Evolutionary conservation across 2,888 invertebrate genomes (phyloP).

Genomic region (Malachius bipustulatus): DNA sequence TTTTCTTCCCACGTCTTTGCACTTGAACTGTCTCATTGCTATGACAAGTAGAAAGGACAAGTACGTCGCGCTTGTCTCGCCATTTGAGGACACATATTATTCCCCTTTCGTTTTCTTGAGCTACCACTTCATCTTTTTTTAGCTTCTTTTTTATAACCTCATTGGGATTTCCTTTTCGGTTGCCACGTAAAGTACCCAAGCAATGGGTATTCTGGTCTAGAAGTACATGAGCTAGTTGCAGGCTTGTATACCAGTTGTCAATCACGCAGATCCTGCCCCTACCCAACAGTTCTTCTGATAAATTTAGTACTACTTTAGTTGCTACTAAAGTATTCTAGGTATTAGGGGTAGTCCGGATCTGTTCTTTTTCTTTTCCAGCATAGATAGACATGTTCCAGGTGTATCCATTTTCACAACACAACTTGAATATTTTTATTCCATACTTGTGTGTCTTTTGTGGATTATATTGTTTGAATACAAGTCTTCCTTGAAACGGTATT

Average conservation of each 20-base stretch:
- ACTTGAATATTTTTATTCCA: constrained; percentile 11
- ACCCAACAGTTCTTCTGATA: constrained; percentile 9
- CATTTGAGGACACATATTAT: constrained; percentile 24
- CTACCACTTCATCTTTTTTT: constrained; percentile 9
- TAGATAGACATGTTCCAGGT: constrained; percentile 12
- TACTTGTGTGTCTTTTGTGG: constrained; percentile 11
- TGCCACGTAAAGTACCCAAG: constrained; percentile 14
- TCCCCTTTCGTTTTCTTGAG: constrained; percentile 12
- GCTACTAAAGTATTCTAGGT: constrained; percentile 4
- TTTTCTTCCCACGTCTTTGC: constrained; percentile 12
- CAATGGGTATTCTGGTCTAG: constrained; percentile 13
- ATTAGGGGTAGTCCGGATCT: neutral
- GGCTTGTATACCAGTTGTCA: constrained; percentile 16
- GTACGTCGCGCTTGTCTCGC: constrained; percentile 23
- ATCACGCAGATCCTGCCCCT: constrained; percentile 9
- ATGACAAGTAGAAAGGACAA: constrained; percentile 25
- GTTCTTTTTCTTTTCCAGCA: constrained; percentile 9
- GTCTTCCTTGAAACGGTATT: constrained; percentile 6
- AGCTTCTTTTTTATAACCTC: constrained; percentile 11
- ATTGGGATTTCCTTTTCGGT: constrained; percentile 14
- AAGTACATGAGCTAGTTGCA: constrained; percentile 13
- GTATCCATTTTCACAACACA: constrained; percentile 8
- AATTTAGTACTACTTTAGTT: constrained; percentile 11
- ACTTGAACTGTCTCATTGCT: constrained; percentile 17
- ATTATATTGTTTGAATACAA: constrained; percentile 9